Evolutionary conservation across 2,888 invertebrate species (phyloP).

Genomic region (Smittia sp.): DNA sequence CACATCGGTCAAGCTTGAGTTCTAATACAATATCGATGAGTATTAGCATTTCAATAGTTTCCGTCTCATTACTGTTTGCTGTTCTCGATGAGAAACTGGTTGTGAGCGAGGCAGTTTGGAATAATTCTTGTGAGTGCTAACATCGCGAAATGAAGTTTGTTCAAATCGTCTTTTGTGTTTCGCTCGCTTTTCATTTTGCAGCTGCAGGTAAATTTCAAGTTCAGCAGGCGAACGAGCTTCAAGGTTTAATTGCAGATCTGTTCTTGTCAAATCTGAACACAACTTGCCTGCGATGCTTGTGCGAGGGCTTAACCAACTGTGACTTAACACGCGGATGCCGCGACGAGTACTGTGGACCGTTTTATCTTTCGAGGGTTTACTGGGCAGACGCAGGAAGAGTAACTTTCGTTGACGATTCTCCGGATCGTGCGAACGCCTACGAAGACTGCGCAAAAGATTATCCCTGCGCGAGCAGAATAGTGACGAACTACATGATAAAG

Average conservation of each 20-base stretch:
- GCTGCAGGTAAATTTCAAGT: background rate
- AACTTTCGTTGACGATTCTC: conserved; percentile 59
- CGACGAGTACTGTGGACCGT: conserved; percentile 56
- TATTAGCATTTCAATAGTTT: too few relatives aligned
- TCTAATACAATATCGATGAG: too few relatives aligned
- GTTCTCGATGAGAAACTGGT: too few relatives aligned
- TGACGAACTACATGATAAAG: conserved; percentile 60
- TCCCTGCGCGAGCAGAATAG: conserved; percentile 60
- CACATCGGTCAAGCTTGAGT: too few relatives aligned
- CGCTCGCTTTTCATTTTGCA: background rate
- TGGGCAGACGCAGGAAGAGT: conserved; percentile 65
- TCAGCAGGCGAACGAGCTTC: background rate
- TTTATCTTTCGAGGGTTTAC: conserved; percentile 62
- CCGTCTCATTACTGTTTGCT: too few relatives aligned
- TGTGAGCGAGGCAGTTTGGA: too few relatives aligned
- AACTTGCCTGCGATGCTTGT: conserved; percentile 60
- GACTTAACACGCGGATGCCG: conserved; percentile 57
- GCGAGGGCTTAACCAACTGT: conserved; percentile 60
- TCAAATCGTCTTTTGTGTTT: background rate
- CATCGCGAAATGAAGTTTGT: background rate
- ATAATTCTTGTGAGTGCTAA: too few relatives aligned
- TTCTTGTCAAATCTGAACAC: conserved; percentile 56
- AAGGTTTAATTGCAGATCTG: conserved; percentile 49
- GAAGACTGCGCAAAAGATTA: conserved; percentile 62
- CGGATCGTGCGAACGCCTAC: conserved; percentile 58